Conservation (phyloP, 2,113 vertebrate genomes). For the Carassius carassius region DNA sequence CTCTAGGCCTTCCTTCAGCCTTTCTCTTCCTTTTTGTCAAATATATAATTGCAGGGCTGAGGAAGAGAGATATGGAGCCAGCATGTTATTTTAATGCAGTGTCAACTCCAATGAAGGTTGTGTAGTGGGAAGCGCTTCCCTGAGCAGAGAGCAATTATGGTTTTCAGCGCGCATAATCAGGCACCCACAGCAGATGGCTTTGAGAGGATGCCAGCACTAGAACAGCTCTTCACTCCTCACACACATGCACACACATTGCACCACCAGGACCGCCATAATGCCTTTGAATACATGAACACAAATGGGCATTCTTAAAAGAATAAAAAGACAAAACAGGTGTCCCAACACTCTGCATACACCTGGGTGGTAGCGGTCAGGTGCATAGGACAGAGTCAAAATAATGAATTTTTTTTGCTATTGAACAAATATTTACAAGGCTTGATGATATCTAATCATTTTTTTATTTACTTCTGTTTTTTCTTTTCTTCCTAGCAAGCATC, state of each 20-base stretch:
- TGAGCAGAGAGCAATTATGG: constrained; percentile 62
- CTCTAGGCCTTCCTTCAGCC: constrained; percentile 7
- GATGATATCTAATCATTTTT: no score
- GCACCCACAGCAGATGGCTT: constrained; percentile 57
- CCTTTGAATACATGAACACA: constrained; percentile 12
- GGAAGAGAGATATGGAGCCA: constrained; percentile 49
- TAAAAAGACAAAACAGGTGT: background rate
- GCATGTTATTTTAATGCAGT: constrained; percentile 60
- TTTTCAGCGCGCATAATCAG: constrained; percentile 60
- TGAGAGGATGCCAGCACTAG: constrained; percentile 41
- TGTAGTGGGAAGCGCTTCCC: constrained; percentile 56
- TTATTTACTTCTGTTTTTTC: background rate
- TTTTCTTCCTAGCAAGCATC: background rate
- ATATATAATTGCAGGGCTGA: constrained; percentile 34
- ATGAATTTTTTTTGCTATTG: background rate
- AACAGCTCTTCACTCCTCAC: constrained; percentile 17
- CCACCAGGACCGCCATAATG: background rate
- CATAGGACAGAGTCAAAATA: no score
- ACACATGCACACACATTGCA: constrained; percentile 26
- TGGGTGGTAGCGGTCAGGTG: background rate
- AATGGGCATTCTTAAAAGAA: background rate
- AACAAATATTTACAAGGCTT: background rate
- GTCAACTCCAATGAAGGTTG: constrained; percentile 53
- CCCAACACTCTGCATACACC: background rate
- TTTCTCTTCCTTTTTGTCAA: constrained; percentile 19